These are phyloP conservation scores for Portevinia maculata DNA, from an alignment of 2,888 invertebrate genomes.

Conservation along the genomic window DNA sequence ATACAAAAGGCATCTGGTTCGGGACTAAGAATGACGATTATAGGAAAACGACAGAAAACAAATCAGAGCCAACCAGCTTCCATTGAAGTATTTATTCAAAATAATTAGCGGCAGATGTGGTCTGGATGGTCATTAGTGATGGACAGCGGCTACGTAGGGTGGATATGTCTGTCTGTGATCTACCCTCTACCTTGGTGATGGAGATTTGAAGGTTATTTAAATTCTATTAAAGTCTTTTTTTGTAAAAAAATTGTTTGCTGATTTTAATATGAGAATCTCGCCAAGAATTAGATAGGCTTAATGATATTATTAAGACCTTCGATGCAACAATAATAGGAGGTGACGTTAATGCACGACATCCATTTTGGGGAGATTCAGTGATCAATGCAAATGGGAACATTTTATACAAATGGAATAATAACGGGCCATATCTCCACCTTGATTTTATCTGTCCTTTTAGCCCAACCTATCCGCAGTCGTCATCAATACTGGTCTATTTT, in stretches of 20 bases:
- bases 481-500: too few relatives aligned
- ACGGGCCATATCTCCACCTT: too few relatives aligned
- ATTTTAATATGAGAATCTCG: too few relatives aligned
- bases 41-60: slow-evolving; percentile 11
- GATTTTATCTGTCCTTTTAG: too few relatives aligned
- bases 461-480: too few relatives aligned
- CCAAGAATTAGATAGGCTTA: too few relatives aligned
- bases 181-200: slow-evolving; percentile 4
- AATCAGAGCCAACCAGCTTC: slow-evolving; percentile 35
- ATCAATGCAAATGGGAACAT: too few relatives aligned
- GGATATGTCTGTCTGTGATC: slow-evolving; percentile 34
- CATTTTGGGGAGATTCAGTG: too few relatives aligned
- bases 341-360: too few relatives aligned
- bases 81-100: slow-evolving; percentile 63
- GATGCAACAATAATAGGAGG: too few relatives aligned
- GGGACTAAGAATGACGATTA: slow-evolving; percentile 18
- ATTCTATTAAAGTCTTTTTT: slow-evolving; percentile 24
- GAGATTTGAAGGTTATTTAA: slow-evolving; percentile 20
- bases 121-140: slow-evolving; percentile 67
- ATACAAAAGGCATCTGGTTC: slow-evolving; percentile 32
- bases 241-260: background rate
- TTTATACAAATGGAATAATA: too few relatives aligned
- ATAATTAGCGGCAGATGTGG: slow-evolving; percentile 75
- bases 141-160: background rate
- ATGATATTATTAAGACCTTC: too few relatives aligned